Evolutionary conservation across 2,113 vertebrate species (phyloP).

Genomic region (Sylvia atricapilla): DNA sequence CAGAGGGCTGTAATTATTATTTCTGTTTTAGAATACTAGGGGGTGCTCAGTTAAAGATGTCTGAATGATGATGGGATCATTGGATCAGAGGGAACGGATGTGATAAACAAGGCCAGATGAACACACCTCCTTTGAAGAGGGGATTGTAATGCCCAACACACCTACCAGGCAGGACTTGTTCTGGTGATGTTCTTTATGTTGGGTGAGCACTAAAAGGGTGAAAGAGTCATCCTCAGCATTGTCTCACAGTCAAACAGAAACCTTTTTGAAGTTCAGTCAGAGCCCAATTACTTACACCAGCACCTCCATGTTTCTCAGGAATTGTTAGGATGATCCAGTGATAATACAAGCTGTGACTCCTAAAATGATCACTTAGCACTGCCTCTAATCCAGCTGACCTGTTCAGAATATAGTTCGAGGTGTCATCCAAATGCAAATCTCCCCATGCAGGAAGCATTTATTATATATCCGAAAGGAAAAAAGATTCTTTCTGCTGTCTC

Average conservation of each 20-base stretch:
- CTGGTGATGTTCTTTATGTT: not conserved
- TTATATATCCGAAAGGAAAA: not conserved
- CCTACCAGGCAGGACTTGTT: not conserved
- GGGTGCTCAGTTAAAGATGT: not conserved
- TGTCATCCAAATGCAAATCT: not conserved
- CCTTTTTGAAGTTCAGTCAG: not conserved
- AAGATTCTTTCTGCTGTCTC: not conserved
- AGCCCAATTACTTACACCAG: not conserved
- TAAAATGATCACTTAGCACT: not conserved
- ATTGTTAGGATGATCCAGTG: accelerated
- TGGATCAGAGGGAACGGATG: not conserved
- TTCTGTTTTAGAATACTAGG: not conserved
- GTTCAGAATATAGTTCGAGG: not conserved
- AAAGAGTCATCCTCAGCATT: not conserved
- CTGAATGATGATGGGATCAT: not conserved
- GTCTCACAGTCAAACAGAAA: not conserved
- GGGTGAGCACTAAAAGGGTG: not conserved
- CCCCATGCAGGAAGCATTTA: not conserved
- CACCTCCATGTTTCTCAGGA: not conserved
- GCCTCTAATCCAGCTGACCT: not conserved
- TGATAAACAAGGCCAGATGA: not conserved
- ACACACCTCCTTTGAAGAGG: not conserved
- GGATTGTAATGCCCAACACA: not conserved
- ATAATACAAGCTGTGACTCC: not conserved
- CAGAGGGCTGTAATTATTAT: not conserved